Evolutionary conservation across 2,888 invertebrate species (phyloP).

Genomic region (Ophion slaviceki): DNA sequence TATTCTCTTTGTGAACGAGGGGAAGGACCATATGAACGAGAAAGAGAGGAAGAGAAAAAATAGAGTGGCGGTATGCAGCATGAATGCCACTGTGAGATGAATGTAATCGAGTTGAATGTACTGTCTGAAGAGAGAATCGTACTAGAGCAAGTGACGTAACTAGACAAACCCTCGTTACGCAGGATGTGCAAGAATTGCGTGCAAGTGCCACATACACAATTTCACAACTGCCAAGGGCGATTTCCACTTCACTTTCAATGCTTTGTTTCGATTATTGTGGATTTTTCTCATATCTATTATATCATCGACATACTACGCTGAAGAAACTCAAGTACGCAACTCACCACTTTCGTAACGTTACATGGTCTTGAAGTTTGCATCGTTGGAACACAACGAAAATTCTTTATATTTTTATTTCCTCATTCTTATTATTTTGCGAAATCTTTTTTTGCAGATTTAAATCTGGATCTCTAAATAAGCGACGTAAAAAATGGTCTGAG

Average conservation of each 20-base stretch:
- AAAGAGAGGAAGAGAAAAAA: conserved; percentile 12
- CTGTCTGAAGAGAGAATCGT: conserved; percentile 24
- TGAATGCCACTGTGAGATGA: conserved; percentile 33
- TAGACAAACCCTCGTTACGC: conserved; percentile 27
- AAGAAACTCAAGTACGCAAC: too few species aligned
- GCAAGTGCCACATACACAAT: neutral
- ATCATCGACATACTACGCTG: too few species aligned
- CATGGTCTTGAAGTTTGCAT: too few species aligned
- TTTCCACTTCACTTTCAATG: neutral
- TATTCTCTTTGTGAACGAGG: conserved; percentile 1
- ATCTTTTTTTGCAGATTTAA: too few species aligned
- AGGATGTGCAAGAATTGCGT: conserved; percentile 26
- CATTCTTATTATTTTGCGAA: too few species aligned
- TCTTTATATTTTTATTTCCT: too few species aligned
- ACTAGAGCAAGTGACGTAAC: conserved; percentile 21
- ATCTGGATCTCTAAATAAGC: too few species aligned
- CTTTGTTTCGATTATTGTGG: neutral
- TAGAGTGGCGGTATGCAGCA: conserved; percentile 18
- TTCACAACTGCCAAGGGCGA: neutral
- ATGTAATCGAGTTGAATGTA: conserved; percentile 60
- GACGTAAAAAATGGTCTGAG: too few species aligned
- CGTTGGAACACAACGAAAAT: too few species aligned
- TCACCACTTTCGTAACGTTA: too few species aligned
- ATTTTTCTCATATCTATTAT: neutral
- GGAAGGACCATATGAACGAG: neutral